phyloP scores from a whole-genome alignment of 2,888 invertebrate genomes.

The Morpho deidamia region DNA sequence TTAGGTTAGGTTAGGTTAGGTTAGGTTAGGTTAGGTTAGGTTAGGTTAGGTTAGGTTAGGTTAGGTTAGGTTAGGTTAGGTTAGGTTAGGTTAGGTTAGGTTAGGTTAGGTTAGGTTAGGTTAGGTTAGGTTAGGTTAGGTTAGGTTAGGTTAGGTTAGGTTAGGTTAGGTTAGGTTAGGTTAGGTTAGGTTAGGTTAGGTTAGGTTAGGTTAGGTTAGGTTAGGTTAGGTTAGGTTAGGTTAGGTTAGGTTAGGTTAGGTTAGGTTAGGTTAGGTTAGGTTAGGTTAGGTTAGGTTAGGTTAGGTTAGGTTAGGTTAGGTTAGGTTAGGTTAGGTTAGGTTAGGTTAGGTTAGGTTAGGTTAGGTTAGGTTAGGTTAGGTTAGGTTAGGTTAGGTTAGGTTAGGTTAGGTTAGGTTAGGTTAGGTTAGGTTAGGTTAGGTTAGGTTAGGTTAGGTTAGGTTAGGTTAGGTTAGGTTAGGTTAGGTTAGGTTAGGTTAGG shows the following conservation, averaged over 20 bases:
- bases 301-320: conserved; percentile 10
- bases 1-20: conserved; percentile 16
- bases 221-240: conserved; percentile 14
- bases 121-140: conserved; percentile 13
- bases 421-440: conserved; percentile 3
- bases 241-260: conserved; percentile 13
- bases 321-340: conserved; percentile 13
- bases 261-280: conserved; percentile 14
- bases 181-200: conserved; percentile 17
- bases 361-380: conserved; percentile 5
- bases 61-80: conserved; percentile 16
- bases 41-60: conserved; percentile 17
- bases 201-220: conserved; percentile 17
- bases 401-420: conserved; percentile 1
- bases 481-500: conserved; percentile 9
- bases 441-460: conserved; percentile 15
- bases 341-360: conserved; percentile 5
- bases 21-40: conserved; percentile 9
- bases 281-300: conserved; percentile 11
- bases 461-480: conserved; percentile 12
- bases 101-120: conserved; percentile 17
- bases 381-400: conserved; percentile 3
- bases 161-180: conserved; percentile 15
- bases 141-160: conserved; percentile 4
- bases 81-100: conserved; percentile 10